Base-by-base conservation (phyloP, 2,888 invertebrate genomes). In the Limenitis camilla region DNA sequence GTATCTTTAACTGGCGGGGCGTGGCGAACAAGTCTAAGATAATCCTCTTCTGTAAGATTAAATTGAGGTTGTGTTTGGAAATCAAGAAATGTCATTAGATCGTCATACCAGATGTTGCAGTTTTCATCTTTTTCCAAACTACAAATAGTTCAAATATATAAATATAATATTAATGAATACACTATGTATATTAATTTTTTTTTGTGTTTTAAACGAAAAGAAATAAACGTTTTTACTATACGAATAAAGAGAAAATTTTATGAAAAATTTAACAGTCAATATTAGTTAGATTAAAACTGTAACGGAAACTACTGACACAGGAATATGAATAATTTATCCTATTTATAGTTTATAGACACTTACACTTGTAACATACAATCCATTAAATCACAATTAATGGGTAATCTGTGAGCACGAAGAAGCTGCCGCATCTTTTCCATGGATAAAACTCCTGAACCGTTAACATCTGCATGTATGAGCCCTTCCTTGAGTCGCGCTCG, bases 11-110 rank as follows among this genome's bases (percentile, higher is more conserved):
- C 61, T 0, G 86, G 83, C 0, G 84, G 81, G 1, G 87, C 83
- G 46, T 87, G 87, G 36, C 85, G 73, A 6, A 87, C 77, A 5
- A 84, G 68, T 58, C 78, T 81, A 19, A 69, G 65, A 40, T 78
- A 81, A 44, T 86, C 85, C 0, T 66, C 65, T 9, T 82, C 83
- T 1, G 72, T 66, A 10, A 84, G 67, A 52, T 75, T 78, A 53
- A 66, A 74, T 19, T 83, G 81, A 0, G 87, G 86, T 8, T 78
- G 72, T 8, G 89, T 88, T 67, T 89, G 89, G 65, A 92, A 90
- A 72, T 95, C 91, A 52, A 96, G 74, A 69, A 95, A 95, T 38
- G 84, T 72, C 64, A 95, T 71, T 50, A 96, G 79, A 68, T 95
- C 93, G 2, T 90, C 88, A 55, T 92, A 92, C 49, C 89, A 86